Base-by-base conservation (phyloP, 2,113 vertebrate genomes). In the Lepisosteus oculatus region DNA sequence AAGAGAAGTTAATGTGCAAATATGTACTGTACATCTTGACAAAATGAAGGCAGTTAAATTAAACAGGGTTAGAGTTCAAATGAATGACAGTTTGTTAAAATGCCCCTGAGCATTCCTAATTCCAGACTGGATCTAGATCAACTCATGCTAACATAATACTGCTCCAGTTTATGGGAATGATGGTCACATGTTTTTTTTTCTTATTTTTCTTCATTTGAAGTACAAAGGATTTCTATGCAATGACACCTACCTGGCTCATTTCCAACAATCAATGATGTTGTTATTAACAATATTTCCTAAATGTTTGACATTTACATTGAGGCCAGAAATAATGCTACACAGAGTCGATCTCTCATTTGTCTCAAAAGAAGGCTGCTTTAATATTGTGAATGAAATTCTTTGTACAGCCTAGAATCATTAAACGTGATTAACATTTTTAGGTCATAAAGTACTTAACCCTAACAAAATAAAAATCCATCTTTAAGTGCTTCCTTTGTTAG, bases 21-120 rank as follows among this genome's bases (percentile, higher is more conserved):
- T 29, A 29, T 29, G 29, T 61, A 77, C 55, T 70, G 63, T 43
- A 73, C 29, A 13, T 63, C 29, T 29, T 64, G 67, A 65, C 72
- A 56, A 55, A 47, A 29, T 61, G 72, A n/a, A 42, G 29, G n/a
- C 47, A 11, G 43, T 56, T 11, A 78, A 73, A 77, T 74, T 62
- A 74, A 14, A 57, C 14, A 61, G n/a, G 71, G 68, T 81, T 55
- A 78, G 54, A 75, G 70, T 70, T 78, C 71, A 74, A 61, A n/a
- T 73, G 75, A 80, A 75, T 68, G 70, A 75, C 72, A 68, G 67
- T 68, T 45, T 45, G 29, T 55, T 68, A 68, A 68, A 68, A 70
- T 14, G 66, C 71, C 74, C 44, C 17, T 69, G 29, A 69, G 29
- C 55, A 42, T 14, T 57, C 11, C 6, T 57, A 69, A 69, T 55